Conservation (phyloP, 2,797 vertebrate species). For the Zalophus californianus region DNA sequence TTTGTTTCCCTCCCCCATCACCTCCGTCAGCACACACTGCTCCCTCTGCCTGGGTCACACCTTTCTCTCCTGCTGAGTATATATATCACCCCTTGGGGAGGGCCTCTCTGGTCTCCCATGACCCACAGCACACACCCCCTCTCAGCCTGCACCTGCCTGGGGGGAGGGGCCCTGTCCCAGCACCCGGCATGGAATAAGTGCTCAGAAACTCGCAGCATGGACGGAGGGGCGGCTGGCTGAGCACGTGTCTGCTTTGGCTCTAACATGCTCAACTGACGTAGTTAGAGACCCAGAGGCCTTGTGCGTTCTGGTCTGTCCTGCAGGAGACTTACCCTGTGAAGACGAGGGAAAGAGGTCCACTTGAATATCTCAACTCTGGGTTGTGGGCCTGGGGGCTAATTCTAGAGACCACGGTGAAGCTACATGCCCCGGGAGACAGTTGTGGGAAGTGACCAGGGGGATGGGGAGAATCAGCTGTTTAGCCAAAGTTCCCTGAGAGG, state of each 20-base stretch:
- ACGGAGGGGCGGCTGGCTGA: rapidly evolving
- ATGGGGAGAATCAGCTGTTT: background rate
- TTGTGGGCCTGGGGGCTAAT: background rate
- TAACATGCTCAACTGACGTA: rapidly evolving
- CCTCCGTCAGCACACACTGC: no score
- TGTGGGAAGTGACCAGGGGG: background rate
- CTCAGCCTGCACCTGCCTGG: background rate
- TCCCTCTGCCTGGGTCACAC: no score
- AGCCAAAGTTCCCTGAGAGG: background rate
- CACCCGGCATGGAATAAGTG: rapidly evolving
- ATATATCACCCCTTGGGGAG: background rate
- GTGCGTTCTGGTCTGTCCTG: background rate
- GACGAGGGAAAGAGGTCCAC: background rate
- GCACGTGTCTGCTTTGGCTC: rapidly evolving
- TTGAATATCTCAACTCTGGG: background rate
- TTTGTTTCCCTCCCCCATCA: rapidly evolving
- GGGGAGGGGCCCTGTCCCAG: background rate
- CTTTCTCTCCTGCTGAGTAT: background rate
- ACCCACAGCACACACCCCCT: background rate
- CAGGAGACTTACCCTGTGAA: background rate
- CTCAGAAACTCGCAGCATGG: rapidly evolving
- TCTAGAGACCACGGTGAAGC: background rate
- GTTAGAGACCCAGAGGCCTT: background rate
- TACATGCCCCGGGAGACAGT: background rate
- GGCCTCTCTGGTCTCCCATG: background rate